phyloP scores from a whole-genome alignment of 1,140 invertebrate genomes.

The Dysdera silvatica region DNA sequence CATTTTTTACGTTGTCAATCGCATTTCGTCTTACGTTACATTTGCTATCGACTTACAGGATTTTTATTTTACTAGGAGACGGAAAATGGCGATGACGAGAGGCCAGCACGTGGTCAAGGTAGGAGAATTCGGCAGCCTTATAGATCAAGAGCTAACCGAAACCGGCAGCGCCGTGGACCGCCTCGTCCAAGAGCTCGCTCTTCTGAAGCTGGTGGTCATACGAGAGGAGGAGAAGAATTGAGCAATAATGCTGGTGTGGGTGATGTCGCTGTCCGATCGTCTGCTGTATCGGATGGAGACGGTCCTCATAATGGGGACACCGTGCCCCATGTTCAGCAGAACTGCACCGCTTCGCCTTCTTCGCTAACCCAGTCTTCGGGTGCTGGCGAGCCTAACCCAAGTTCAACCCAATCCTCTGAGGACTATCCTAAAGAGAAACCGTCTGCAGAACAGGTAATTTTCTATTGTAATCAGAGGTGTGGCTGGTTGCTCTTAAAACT shows the following conservation, averaged over 20 bases:
- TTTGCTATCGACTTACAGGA: no score
- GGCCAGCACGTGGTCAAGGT: background rate
- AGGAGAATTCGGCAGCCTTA: constrained; percentile 5
- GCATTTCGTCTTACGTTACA: no score
- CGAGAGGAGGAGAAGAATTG: background rate
- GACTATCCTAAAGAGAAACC: constrained; percentile 12
- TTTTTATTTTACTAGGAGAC: constrained; percentile 11
- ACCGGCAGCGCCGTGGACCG: constrained; percentile 3
- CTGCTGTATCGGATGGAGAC: background rate
- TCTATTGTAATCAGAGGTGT: background rate
- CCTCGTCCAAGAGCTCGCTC: background rate
- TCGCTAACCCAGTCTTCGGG: background rate
- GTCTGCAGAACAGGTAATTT: constrained; percentile 17
- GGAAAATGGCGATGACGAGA: constrained; percentile 16
- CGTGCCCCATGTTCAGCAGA: background rate
- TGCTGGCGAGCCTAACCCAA: background rate
- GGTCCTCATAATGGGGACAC: constrained; percentile 6
- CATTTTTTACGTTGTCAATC: no score
- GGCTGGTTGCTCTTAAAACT: background rate
- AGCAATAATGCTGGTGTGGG: background rate
- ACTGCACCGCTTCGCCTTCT: background rate
- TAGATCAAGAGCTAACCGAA: constrained; percentile 9
- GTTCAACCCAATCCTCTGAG: constrained; percentile 9
- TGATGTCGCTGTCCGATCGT: background rate
- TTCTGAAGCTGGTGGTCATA: background rate